Conservation (phyloP, 2,888 invertebrate species). For the Epinotia bilunana region DNA sequence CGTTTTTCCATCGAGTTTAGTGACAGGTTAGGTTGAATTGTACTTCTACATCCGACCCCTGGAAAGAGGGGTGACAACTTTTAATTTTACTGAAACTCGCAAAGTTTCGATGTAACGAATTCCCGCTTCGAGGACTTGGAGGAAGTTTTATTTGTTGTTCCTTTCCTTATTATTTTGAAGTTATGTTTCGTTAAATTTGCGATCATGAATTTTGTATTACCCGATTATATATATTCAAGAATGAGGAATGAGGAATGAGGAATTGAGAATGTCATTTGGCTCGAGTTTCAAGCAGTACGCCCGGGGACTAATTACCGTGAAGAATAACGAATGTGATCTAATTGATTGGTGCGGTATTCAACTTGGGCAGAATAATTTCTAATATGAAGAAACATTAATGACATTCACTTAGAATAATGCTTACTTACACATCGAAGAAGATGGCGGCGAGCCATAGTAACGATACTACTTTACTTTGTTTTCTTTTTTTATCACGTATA, state of each 20-base stretch:
- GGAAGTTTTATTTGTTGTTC: constrained; percentile 15
- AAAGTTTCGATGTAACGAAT: constrained; percentile 30
- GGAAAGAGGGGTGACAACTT: constrained; percentile 29
- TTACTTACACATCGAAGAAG: too few relatives aligned
- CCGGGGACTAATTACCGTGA: too few relatives aligned
- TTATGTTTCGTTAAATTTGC: constrained; percentile 8
- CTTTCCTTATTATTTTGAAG: constrained; percentile 28
- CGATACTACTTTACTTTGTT: too few relatives aligned
- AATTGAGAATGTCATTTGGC: background rate
- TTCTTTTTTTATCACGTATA: too few relatives aligned
- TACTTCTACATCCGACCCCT: background rate
- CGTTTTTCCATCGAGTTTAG: background rate
- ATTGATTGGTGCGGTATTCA: too few relatives aligned
- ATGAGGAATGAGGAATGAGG: too few relatives aligned
- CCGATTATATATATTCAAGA: background rate
- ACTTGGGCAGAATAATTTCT: too few relatives aligned
- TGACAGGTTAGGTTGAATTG: background rate
- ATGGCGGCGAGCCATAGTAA: too few relatives aligned
- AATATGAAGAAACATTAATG: too few relatives aligned
- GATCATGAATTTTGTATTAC: constrained; percentile 11
- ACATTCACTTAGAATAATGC: too few relatives aligned
- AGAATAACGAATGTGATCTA: too few relatives aligned
- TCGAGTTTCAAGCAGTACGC: too few relatives aligned
- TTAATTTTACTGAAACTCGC: constrained; percentile 23
- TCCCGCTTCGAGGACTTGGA: constrained; percentile 13